phyloP scores from a whole-genome alignment of 1,140 invertebrate species.

The Amphibalanus amphitrite region DNA sequence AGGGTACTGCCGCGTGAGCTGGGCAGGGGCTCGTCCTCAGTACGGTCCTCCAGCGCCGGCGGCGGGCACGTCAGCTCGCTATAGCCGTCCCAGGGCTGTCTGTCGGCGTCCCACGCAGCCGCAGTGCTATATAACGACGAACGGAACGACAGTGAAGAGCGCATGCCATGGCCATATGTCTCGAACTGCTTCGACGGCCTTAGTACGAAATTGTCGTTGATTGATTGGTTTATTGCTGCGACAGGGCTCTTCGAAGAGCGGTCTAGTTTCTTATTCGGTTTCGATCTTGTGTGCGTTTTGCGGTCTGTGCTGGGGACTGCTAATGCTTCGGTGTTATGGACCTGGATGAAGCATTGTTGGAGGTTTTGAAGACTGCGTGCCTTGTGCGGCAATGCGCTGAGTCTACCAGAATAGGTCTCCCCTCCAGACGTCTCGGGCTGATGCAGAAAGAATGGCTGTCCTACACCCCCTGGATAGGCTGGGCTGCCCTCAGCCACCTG shows the following conservation, averaged over 20 bases:
- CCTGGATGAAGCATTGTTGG: neutral
- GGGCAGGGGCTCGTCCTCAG: neutral
- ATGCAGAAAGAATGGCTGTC: too few relatives aligned
- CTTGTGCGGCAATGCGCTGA: neutral
- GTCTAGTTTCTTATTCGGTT: neutral
- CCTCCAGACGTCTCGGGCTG: too few relatives aligned
- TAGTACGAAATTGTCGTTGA: neutral
- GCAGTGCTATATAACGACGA: too few relatives aligned
- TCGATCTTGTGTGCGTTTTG: neutral
- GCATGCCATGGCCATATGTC: neutral
- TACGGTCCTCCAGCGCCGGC: too few relatives aligned
- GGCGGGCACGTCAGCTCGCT: neutral
- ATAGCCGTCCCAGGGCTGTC: neutral
- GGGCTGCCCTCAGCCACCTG: too few relatives aligned
- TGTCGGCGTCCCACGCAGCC: too few relatives aligned
- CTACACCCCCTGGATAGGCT: too few relatives aligned
- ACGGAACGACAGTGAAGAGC: too few relatives aligned
- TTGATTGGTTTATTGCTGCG: neutral
- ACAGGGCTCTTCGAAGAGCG: neutral
- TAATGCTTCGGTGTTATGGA: neutral
- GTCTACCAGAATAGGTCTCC: neutral
- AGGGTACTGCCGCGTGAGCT: neutral
- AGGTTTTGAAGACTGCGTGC: neutral
- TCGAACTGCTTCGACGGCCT: neutral
- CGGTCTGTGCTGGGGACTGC: neutral